Percentiles rank a stretch among this genome's conserved stretches.
Evolutionary conservation across 2,888 invertebrate genomes (phyloP).

Genomic region (Rhagonycha lutea): DNA sequence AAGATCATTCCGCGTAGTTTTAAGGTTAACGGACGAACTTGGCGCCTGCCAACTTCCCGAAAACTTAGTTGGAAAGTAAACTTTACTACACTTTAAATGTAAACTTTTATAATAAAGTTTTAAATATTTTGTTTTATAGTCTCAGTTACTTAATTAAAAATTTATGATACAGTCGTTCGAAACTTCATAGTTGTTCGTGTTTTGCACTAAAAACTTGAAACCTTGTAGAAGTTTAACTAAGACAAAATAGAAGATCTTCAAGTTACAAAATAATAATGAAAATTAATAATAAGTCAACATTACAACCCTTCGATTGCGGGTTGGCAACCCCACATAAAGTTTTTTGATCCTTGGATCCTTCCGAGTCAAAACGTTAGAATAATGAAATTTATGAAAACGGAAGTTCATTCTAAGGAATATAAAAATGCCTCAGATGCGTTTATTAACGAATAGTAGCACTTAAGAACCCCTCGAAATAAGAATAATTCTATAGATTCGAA

Average conservation of each 20-base stretch:
- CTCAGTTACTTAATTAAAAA: background rate
- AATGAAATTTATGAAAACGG: background rate
- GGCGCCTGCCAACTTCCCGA: background rate
- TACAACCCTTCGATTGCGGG: background rate
- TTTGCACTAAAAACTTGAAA: background rate
- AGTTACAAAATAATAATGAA: background rate
- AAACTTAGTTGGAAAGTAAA: background rate
- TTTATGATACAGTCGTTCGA: background rate
- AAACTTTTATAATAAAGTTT: background rate
- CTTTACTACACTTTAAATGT: background rate
- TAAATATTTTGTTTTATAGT: background rate
- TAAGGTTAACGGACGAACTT: background rate
- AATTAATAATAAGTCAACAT: background rate
- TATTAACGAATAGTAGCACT: conserved; percentile 2
- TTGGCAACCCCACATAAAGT: background rate
- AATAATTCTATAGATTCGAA: background rate
- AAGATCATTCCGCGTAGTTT: background rate
- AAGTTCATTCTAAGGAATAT: background rate
- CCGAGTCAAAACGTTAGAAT: background rate
- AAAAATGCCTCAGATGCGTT: background rate
- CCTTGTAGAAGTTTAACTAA: background rate
- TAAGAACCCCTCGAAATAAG: background rate
- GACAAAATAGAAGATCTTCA: background rate
- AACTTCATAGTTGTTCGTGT: background rate
- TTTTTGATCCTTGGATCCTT: background rate